These are phyloP conservation scores for Cynopterus brachyotis DNA, from an alignment of 2,113 vertebrate genomes.

Conservation along the genomic window DNA sequence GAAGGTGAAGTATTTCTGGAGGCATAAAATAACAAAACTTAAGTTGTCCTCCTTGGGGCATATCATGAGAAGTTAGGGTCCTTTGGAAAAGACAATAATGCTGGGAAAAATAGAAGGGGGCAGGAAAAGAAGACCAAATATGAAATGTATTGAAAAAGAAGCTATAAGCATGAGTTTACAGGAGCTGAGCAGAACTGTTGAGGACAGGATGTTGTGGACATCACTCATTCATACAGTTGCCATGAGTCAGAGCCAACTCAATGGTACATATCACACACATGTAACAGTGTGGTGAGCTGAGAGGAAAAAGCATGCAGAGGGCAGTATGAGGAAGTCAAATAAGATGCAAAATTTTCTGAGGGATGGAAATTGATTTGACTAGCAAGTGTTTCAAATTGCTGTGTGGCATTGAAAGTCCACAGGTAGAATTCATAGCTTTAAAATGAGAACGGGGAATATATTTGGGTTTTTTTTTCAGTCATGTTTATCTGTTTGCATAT, in stretches of 20 bases:
- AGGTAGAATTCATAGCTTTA: not conserved
- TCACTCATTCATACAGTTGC: not conserved
- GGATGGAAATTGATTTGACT: not conserved
- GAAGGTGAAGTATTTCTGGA: not conserved
- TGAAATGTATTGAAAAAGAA: not conserved
- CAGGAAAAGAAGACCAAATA: not conserved
- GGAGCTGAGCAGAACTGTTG: not conserved
- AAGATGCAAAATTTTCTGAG: not conserved
- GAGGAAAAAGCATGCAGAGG: not conserved
- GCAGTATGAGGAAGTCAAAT: not conserved
- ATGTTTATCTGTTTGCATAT: not conserved
- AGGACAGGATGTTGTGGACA: not conserved
- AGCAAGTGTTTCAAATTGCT: not conserved
- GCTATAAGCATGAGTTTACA: not conserved
- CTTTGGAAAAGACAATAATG: not conserved
- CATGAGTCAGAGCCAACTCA: not conserved
- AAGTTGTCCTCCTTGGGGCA: not conserved
- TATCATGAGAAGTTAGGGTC: not conserved
- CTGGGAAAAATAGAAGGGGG: not conserved
- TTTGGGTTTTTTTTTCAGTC: not conserved
- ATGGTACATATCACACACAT: not conserved
- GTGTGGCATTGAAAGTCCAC: not conserved
- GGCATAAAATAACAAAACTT: not conserved
- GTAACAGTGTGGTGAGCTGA: not conserved
- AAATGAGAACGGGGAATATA: not conserved